Evolutionary conservation across 2,888 invertebrate genomes (phyloP).

Genomic region (Napeogenes inachia): DNA sequence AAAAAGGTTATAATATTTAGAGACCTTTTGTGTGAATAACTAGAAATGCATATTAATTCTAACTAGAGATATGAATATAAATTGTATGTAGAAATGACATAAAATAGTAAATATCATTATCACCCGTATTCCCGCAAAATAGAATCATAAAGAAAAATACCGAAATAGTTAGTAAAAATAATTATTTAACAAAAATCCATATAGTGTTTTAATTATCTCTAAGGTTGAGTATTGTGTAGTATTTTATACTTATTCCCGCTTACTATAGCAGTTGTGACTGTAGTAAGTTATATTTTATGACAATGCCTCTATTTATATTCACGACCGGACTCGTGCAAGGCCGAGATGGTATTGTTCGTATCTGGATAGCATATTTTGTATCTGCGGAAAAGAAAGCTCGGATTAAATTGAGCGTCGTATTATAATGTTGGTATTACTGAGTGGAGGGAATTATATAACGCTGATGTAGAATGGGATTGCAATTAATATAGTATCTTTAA

Average conservation of each 20-base stretch:
- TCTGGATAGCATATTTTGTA: conserved; percentile 27
- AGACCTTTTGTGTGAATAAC: no score
- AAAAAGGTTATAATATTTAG: no score
- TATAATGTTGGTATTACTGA: conserved; percentile 69
- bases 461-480: conserved; percentile 43
- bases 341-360: conserved; percentile 21
- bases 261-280: conserved; percentile 1
- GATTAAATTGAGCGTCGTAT: conserved; percentile 71
- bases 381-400: conserved; percentile 54
- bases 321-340: conserved; percentile 5
- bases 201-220: not conserved
- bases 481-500: no score
- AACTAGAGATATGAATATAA: no score
- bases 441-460: conserved; percentile 65
- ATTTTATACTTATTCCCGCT: not conserved
- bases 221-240: not conserved
- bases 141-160: no score
- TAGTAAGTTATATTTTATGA: conserved; percentile 5
- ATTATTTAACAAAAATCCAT: conserved; percentile 14
- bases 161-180: no score
- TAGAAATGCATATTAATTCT: no score
- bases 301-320: conserved; percentile 7
- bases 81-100: no score
- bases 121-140: no score
- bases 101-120: no score